Base-by-base conservation (phyloP, 2,797 vertebrate genomes). In the Paramormyrops hopkinsi region DNA sequence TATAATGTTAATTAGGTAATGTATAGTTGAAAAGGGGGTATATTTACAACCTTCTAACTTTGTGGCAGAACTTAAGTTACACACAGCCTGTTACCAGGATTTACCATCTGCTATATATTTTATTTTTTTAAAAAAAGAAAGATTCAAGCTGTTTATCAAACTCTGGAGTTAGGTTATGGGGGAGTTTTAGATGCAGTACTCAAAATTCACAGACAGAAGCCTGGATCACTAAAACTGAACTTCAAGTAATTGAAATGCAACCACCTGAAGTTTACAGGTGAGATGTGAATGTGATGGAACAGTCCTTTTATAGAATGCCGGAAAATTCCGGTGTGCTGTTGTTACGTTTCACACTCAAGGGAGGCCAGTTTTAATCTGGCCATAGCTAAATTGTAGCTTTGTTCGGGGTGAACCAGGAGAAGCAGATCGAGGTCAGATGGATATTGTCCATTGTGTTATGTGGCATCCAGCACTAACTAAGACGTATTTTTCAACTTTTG, bases 31-130 rank as follows among this genome's bases (percentile, higher is more conserved):
- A 62, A 87, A 53, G 9, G 83, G 73, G 65, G 33, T 9, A 59
- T 86, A 69, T 73, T 41, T 56, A 44, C 82, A 69, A 4, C 56
- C 17, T 46, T 87, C 37, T 33, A 25, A 41, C 51, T 48, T 17
- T 41, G 11, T 65, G 59, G 44, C 9, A 44, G 84, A 85, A 17
- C 37, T 85, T 83, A 46, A 25, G 22, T 89, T 33, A 62, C 9
- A 41, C 25, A 53, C 41, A 37, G n/a, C 11, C 62, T 25, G 22
- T 59, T 33, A n/a, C n/a, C 84, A 54, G 54, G 59, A 87, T 44
- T 48, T 25, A 50, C 37, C 50, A 82, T 89, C 65, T 87, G 84
- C 89, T 84, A 50, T 54, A 44, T 84, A 17, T 29, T 87, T 90
- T n/a, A 65, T 82, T 46, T 1, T 48, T 48, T 50, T 46, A 5